Base-by-base conservation (phyloP, 2,797 vertebrate genomes). In the Oreonectes daqikongensis region DNA sequence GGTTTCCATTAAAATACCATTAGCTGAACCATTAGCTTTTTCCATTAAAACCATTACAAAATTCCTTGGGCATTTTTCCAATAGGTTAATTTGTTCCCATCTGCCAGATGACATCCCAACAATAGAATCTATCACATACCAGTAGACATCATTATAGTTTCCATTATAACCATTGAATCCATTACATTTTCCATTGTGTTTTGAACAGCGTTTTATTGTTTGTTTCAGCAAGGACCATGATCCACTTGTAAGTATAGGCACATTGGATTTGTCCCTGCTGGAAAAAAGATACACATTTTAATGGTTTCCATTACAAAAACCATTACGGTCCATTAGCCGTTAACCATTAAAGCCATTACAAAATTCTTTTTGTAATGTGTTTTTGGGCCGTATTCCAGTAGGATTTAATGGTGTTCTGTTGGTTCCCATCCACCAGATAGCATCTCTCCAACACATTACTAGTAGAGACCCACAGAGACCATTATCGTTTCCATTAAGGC, bases 281-380 rank as follows among this genome's bases (percentile, higher is more conserved):
- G 2, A 50, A 20, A 50, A 50, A 20, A n/a, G 17, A 50, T 20
- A 20, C 7, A 20, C 15, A 10, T 50, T 50, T 17, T n/a, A 50
- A 50, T 50, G 48, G 18, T 50, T 50, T 50, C 48, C 8, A 50
- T 50, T 50, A 50, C n/a, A 20, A 20, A 48, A 50, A 50, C n/a
- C 48, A 50, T 50, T 50, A 50, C 5, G n/a, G n/a, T 7, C 48
- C 48, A 50, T 50, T 50, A 50, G 48, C 18, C 20, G 48, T 50
- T n/a, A 20, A 50, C 48, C 48, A 50, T 50, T 50, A 50, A 50
- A 50, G 48, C 48, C n/a, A 50, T 50, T 50, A 50, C 48, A 50
- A 50, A 50, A 46, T 46, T 46, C 15, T 17, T 50, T 8, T 50
- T n/a, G 18, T 50, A 50, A 20, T 50, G 48, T 50, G n/a, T 50